These are phyloP conservation scores for Diarsia mendica DNA, from an alignment of 2,888 invertebrate genomes.

Conservation along the genomic window DNA sequence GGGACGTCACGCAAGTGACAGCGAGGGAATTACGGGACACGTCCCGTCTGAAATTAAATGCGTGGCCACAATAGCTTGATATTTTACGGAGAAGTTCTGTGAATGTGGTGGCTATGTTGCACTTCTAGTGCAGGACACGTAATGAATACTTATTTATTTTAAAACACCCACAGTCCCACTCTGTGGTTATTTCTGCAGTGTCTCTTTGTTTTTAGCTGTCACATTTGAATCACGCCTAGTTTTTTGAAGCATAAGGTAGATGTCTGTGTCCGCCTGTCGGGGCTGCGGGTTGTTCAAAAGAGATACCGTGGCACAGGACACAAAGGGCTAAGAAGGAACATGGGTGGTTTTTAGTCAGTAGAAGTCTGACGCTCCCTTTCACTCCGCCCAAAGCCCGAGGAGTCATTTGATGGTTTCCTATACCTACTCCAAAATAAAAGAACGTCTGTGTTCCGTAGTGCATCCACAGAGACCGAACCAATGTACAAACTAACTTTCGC, in stretches of 20 bases:
- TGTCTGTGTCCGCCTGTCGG: not conserved
- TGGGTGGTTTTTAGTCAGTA: too few species aligned
- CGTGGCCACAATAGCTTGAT: slow-evolving; percentile 64
- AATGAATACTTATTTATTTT: not conserved
- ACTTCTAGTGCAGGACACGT: slow-evolving; percentile 11
- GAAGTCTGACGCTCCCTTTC: too few species aligned
- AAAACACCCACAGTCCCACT: not conserved
- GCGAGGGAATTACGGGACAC: slow-evolving; percentile 67
- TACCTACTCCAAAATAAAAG: too few species aligned
- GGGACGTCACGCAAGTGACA: slow-evolving; percentile 70
- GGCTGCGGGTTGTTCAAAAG: too few species aligned
- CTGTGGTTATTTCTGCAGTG: not conserved
- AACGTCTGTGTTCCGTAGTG: too few species aligned
- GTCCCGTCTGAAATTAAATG: slow-evolving; percentile 69
- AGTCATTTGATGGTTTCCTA: too few species aligned
- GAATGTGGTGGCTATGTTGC: slow-evolving; percentile 39
- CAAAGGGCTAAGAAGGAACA: too few species aligned
- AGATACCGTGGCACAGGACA: too few species aligned
- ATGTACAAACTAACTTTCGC: too few species aligned
- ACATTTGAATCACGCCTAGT: not conserved
- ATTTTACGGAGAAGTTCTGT: slow-evolving; percentile 57
- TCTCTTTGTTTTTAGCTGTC: not conserved
- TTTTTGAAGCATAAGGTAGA: not conserved
- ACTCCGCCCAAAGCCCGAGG: too few species aligned
- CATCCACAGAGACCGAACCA: too few species aligned